Evolutionary conservation across 2,113 vertebrate genomes (phyloP).

Genomic region (Hyaena hyaena): DNA sequence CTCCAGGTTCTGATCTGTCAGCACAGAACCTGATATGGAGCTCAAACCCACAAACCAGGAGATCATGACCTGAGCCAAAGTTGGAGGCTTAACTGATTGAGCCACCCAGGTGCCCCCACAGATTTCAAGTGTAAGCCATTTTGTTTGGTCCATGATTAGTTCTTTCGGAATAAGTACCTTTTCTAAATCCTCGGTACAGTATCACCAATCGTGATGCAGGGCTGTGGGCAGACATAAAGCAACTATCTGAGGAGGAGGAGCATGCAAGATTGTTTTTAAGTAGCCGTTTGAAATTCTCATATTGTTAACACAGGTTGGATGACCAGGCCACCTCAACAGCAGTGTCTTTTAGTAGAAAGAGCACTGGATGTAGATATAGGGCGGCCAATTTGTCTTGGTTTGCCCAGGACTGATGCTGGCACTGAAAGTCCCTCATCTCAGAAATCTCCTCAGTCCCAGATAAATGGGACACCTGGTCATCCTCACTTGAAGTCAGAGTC

Average conservation of each 20-base stretch:
- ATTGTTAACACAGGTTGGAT: neutral
- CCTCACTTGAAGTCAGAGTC: neutral
- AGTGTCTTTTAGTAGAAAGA: neutral
- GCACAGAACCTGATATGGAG: too few relatives aligned
- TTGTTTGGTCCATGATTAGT: neutral
- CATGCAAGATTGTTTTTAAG: neutral
- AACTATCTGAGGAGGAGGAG: neutral
- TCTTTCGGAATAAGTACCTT: neutral
- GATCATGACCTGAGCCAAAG: too few relatives aligned
- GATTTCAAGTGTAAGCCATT: neutral
- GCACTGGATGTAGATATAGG: neutral
- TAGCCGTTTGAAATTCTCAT: neutral
- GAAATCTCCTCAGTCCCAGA: neutral
- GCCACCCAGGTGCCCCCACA: neutral
- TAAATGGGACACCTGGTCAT: neutral
- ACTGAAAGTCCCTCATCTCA: too few relatives aligned
- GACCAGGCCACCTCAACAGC: neutral
- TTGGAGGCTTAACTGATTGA: too few relatives aligned
- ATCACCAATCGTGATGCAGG: neutral
- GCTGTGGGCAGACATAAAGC: neutral
- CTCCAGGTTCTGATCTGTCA: too few relatives aligned
- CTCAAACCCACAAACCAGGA: too few relatives aligned
- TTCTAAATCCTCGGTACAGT: neutral
- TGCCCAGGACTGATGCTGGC: neutral
- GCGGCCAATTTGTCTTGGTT: neutral